phyloP scores from a whole-genome alignment of 2,797 vertebrate species.

The Tarsius wallacei region DNA sequence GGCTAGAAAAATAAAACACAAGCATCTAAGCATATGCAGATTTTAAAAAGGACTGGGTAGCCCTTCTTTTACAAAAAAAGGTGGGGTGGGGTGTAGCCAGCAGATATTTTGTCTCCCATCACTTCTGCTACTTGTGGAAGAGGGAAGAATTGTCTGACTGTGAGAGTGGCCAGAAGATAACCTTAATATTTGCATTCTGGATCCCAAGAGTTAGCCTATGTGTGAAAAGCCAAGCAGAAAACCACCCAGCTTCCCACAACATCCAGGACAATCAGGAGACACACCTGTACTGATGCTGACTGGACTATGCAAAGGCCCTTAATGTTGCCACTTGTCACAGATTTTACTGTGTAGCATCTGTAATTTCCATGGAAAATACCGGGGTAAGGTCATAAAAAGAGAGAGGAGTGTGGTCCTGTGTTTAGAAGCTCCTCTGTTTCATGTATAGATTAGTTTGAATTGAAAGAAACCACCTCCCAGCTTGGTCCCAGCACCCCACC shows the following conservation, averaged over 20 bases:
- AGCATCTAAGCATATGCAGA: not conserved
- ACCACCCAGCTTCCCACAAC: not conserved
- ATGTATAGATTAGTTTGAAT: not conserved
- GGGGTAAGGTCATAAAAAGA: not conserved
- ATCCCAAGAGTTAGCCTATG: not conserved
- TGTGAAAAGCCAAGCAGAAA: not conserved
- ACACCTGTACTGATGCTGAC: accelerated
- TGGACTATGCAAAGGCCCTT: not conserved
- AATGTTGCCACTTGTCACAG: not conserved
- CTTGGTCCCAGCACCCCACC: not conserved
- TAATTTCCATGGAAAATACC: not conserved
- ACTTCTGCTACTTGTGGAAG: not conserved
- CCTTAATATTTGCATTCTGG: not conserved
- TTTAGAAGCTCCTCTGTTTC: slow-evolving; percentile 50
- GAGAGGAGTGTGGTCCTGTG: not conserved
- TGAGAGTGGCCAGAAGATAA: not conserved
- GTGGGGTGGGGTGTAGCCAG: not conserved
- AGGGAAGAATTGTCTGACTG: not conserved
- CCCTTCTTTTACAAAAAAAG: not conserved
- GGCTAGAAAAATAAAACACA: slow-evolving; percentile 10
- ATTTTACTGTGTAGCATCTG: not conserved
- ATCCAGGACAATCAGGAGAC: not conserved
- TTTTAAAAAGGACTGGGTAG: not conserved
- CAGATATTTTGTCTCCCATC: not conserved
- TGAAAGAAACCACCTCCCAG: slow-evolving; percentile 35